phyloP scores from a whole-genome alignment of 2,113 vertebrate genomes.

The Podiceps cristatus region DNA sequence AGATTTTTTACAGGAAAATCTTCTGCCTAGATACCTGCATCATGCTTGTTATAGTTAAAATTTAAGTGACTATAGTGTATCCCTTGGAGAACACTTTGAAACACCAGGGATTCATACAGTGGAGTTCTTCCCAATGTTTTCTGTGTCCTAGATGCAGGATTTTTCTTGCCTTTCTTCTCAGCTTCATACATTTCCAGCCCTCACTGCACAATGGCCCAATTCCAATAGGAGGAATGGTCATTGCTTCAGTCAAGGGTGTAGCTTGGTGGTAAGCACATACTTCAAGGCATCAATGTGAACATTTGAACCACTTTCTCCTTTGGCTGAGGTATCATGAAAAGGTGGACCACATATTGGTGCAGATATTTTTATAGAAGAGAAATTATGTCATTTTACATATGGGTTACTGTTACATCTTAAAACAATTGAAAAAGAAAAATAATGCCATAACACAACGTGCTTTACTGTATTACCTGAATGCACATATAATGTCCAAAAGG shows the following conservation, averaged over 20 bases:
- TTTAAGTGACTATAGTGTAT: too few species aligned
- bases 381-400: not conserved
- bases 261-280: not conserved
- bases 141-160: not conserved
- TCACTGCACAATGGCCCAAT: not conserved
- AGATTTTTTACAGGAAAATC: not conserved
- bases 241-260: not conserved
- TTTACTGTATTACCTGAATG: not conserved
- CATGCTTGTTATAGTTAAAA: not conserved
- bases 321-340: not conserved
- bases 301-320: not conserved
- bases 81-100: not conserved
- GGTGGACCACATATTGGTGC: not conserved
- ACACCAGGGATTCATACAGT: not conserved
- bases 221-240: not conserved
- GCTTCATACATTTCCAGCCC: not conserved
- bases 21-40: not conserved
- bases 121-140: not conserved
- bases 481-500: not conserved
- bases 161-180: not conserved
- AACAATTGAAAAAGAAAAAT: not conserved
- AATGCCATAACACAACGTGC: fast-evolving
- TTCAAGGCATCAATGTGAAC: not conserved
- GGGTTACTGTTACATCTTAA: not conserved
- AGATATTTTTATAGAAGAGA: not conserved